phyloP scores from a whole-genome alignment of 2,113 vertebrate species.

The Tragelaphus imberbis region DNA sequence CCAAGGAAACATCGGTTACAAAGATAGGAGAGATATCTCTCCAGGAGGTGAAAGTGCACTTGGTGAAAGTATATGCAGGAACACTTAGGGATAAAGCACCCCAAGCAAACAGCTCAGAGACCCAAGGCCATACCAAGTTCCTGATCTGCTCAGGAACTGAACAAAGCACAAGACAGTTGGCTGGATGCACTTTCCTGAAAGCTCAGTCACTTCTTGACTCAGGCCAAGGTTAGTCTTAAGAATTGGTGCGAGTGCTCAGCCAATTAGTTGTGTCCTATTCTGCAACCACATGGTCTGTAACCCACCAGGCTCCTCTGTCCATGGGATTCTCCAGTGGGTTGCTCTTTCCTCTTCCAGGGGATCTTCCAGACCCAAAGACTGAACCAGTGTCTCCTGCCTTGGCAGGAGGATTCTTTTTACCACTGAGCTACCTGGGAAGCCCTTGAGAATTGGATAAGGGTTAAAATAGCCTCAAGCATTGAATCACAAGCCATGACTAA shows the following conservation, averaged over 20 bases:
- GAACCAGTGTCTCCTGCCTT: neutral
- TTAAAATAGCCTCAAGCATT: neutral
- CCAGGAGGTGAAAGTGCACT: neutral
- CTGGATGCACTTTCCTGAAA: neutral
- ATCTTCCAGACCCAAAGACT: neutral
- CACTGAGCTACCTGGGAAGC: neutral
- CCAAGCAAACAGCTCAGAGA: neutral
- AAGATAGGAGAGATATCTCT: neutral
- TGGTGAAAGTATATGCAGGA: neutral
- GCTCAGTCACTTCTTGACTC: neutral
- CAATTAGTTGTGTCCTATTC: neutral
- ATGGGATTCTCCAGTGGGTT: neutral
- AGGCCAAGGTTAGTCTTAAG: neutral
- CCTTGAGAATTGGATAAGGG: neutral
- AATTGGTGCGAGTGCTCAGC: neutral
- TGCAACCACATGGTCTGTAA: neutral
- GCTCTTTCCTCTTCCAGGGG: neutral
- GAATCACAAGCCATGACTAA: neutral
- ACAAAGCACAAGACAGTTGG: neutral
- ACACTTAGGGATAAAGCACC: neutral
- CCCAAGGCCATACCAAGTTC: neutral
- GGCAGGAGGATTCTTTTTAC: neutral
- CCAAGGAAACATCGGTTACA: neutral
- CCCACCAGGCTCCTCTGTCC: neutral
- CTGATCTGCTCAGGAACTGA: neutral